Evolutionary conservation across 2,797 vertebrate species (phyloP).

Genomic region (Gymnothorax javanicus): DNA sequence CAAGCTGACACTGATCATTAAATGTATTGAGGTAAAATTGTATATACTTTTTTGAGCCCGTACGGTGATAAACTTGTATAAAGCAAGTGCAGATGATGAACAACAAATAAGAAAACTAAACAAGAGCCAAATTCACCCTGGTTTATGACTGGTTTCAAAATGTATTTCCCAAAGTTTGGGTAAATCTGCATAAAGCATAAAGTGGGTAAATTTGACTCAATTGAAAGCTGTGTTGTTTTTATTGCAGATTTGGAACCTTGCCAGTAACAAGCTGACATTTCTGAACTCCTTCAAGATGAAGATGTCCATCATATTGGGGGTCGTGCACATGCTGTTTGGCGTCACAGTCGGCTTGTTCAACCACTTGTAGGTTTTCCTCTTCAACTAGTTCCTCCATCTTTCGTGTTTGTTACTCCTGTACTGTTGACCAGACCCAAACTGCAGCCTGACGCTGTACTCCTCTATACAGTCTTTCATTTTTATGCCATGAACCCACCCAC

Average conservation of each 20-base stretch:
- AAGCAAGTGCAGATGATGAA: too few relatives aligned
- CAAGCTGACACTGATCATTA: too few relatives aligned
- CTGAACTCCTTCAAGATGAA: conserved; percentile 99
- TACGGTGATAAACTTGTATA: too few relatives aligned
- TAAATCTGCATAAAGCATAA: not conserved
- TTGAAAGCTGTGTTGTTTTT: not conserved
- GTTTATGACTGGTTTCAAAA: too few relatives aligned
- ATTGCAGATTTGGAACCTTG: conserved; percentile 92
- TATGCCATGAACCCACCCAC: too few relatives aligned
- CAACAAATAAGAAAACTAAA: too few relatives aligned
- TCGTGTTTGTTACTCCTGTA: not conserved
- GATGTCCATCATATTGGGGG: conserved; percentile 93
- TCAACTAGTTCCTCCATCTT: not conserved
- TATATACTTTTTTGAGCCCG: too few relatives aligned
- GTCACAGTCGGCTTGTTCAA: conserved; percentile 79
- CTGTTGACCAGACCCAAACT: not conserved
- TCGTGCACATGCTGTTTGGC: conserved; percentile 95
- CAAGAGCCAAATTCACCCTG: too few relatives aligned
- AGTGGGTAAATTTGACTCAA: not conserved
- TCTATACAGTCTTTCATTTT: not conserved
- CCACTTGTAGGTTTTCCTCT: conserved; percentile 65
- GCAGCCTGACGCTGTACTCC: too few relatives aligned
- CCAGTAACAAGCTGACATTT: conserved; percentile 92
- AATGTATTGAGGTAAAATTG: too few relatives aligned
- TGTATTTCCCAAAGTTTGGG: too few relatives aligned